phyloP scores from a whole-genome alignment of 1,140 invertebrate species.

The Diachasma alloeum region DNA sequence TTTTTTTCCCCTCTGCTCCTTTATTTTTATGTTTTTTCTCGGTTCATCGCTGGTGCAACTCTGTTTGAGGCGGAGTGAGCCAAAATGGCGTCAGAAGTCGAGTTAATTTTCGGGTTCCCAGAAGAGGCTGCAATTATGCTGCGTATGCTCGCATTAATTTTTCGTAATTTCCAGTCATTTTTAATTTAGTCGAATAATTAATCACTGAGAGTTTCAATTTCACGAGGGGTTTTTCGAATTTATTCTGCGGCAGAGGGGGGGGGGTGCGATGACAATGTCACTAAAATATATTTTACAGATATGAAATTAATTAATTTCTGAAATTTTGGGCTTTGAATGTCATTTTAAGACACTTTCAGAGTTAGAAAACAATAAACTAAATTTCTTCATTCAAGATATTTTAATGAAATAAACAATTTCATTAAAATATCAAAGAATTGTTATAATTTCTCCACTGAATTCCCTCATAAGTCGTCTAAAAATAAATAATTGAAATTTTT shows the following conservation, averaged over 20 bases:
- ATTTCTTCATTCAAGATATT: no score
- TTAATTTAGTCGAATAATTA: neutral
- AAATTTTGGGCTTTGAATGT: no score
- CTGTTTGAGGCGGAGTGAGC: neutral
- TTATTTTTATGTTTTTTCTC: neutral
- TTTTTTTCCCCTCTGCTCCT: neutral
- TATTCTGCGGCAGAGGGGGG: neutral
- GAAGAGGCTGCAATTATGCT: neutral
- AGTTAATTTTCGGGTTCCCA: neutral
- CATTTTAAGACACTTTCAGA: no score
- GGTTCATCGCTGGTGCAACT: neutral
- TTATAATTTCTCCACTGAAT: no score
- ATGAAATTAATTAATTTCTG: no score
- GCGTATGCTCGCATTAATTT: neutral
- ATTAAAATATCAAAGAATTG: no score
- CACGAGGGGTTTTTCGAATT: neutral
- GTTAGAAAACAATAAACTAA: no score
- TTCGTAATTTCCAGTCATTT: neutral
- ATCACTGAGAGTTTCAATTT: neutral
- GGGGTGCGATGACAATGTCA: neutral
- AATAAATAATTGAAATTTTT: no score
- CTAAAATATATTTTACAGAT: neutral
- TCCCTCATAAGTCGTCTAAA: no score
- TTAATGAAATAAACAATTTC: no score
- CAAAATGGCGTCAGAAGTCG: neutral